A percentile compares a stretch with the other conserved stretches of the same genome.
Conservation (phyloP, 1,140 invertebrate species). For the Neomicropteryx cornuta region DNA sequence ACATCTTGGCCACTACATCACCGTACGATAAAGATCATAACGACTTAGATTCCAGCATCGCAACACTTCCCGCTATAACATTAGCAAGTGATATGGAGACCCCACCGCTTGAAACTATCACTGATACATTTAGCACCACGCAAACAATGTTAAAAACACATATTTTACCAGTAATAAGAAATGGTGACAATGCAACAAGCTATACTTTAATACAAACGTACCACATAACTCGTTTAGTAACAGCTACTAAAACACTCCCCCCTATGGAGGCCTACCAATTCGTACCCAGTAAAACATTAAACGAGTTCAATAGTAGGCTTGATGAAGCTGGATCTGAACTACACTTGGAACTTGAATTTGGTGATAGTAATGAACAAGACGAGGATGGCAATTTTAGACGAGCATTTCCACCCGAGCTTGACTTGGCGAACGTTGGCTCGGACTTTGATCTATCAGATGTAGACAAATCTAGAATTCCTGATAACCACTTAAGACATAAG, state of each 20-base stretch:
- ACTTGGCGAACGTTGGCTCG: slow-evolving; percentile 53
- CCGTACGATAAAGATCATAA: slow-evolving; percentile 61
- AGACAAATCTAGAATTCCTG: slow-evolving; percentile 45
- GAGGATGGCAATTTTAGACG: slow-evolving; percentile 49
- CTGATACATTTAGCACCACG: slow-evolving; percentile 82
- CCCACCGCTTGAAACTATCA: slow-evolving; percentile 75
- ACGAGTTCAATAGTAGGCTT: slow-evolving; percentile 76
- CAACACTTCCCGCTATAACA: slow-evolving; percentile 68
- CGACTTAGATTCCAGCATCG: slow-evolving; percentile 62
- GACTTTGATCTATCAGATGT: slow-evolving; percentile 58
- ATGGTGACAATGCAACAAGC: slow-evolving; percentile 56
- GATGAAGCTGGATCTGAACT: slow-evolving; percentile 82
- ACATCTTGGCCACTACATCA: slow-evolving; percentile 69
- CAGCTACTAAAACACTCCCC: slow-evolving; percentile 77
- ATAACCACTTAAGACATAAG: slow-evolving; percentile 43
- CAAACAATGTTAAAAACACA: slow-evolving; percentile 79
- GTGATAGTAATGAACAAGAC: slow-evolving; percentile 66
- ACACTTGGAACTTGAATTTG: slow-evolving; percentile 72
- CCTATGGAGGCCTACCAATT: slow-evolving; percentile 80
- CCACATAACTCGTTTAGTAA: slow-evolving; percentile 72
- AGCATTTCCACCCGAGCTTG: slow-evolving; percentile 49
- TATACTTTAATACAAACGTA: slow-evolving; percentile 81
- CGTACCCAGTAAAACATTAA: slow-evolving; percentile 74
- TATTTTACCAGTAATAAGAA: slow-evolving; percentile 66
- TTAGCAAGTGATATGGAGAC: slow-evolving; percentile 63